Evolutionary conservation across 2,888 invertebrate species (phyloP).

Genomic region (Tetanocera ferruginea): DNA sequence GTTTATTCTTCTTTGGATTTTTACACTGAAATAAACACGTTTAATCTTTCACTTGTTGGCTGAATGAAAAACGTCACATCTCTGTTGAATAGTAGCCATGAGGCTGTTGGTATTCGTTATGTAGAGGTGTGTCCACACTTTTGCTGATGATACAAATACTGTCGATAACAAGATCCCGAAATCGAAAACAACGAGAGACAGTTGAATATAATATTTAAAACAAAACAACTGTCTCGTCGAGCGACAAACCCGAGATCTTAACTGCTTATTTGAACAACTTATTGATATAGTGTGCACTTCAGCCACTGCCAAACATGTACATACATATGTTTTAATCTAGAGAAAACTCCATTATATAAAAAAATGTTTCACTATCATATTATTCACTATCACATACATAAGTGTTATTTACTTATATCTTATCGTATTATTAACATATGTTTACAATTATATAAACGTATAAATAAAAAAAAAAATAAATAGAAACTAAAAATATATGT

Average conservation of each 20-base stretch:
- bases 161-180: conserved; percentile 68
- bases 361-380: too few relatives aligned
- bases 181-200: conserved; percentile 69
- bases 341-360: too few relatives aligned
- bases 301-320: not conserved
- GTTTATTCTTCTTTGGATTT: not conserved
- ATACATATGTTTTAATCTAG: too few relatives aligned
- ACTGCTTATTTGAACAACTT: conserved; percentile 40
- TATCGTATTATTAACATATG: too few relatives aligned
- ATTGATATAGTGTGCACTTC: not conserved
- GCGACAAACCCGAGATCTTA: conserved; percentile 70
- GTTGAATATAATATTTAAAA: conserved; percentile 56
- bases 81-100: not conserved
- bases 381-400: too few relatives aligned
- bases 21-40: conserved; percentile 22
- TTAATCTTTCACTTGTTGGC: not conserved
- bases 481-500: too few relatives aligned
- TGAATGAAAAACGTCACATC: not conserved
- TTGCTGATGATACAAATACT: not conserved
- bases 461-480: too few relatives aligned
- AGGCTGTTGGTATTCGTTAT: not conserved
- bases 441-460: too few relatives aligned
- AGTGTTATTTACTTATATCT: too few relatives aligned
- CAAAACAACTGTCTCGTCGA: conserved; percentile 66
- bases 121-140: not conserved